A percentile compares a stretch with the other conserved stretches of the same genome.
These are phyloP conservation scores for Phalacrocorax aristotelis DNA, from an alignment of 2,113 vertebrate genomes.

Conservation along the genomic window DNA sequence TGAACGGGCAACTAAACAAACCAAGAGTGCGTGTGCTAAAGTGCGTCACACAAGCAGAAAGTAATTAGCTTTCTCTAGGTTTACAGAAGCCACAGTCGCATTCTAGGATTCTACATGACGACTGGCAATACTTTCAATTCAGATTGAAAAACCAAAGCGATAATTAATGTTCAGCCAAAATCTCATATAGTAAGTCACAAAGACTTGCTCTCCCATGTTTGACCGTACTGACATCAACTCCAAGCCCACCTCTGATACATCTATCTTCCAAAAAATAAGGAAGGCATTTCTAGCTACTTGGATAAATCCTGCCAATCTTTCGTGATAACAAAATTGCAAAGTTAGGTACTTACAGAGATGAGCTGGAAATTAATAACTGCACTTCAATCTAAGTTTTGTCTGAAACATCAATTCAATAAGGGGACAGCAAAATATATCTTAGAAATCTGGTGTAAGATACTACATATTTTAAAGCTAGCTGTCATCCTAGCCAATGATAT, in stretches of 20 bases:
- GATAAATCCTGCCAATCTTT: not conserved
- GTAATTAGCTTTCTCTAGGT: not conserved
- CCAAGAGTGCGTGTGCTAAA: not conserved
- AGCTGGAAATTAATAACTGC: not conserved
- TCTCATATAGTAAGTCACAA: not conserved
- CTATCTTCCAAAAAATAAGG: not conserved
- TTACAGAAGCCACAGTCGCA: not conserved
- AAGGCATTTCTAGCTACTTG: not conserved
- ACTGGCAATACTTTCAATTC: conserved; percentile 41
- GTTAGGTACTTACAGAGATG: not conserved
- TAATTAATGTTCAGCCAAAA: conserved; percentile 44
- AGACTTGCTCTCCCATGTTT: not conserved
- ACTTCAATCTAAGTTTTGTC: not conserved
- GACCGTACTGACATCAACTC: not conserved
- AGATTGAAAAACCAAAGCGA: not conserved
- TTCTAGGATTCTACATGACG: not conserved
- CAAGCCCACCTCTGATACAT: not conserved
- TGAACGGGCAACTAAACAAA: not conserved
- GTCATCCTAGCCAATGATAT: not conserved
- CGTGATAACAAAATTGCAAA: not conserved
- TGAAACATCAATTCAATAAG: not conserved
- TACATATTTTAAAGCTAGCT: not conserved
- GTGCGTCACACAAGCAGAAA: not conserved
- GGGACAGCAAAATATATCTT: not conserved
- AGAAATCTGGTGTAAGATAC: not conserved